phyloP scores from a whole-genome alignment of 2,888 invertebrate species.

The Conus canariensis region DNA sequence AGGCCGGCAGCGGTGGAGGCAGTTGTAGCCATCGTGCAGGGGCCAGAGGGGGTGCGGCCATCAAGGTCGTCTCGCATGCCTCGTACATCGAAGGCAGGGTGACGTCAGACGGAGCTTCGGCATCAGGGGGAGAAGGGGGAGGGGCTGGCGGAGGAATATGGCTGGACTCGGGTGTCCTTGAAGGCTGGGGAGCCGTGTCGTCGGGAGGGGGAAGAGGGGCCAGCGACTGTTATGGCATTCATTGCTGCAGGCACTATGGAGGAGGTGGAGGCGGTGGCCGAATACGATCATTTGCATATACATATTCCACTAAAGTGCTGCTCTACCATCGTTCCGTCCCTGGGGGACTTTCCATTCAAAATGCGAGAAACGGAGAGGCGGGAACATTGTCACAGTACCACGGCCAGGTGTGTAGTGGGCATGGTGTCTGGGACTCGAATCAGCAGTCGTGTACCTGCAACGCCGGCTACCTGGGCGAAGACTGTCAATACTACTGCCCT shows the following conservation, averaged over 20 bases:
- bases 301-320: conserved; percentile 58
- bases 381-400: conserved; percentile 52
- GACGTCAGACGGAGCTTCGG: conserved; percentile 52
- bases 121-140: conserved; percentile 62
- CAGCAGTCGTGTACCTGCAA: conserved; percentile 55
- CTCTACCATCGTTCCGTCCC: conserved; percentile 49
- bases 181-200: conserved; percentile 62
- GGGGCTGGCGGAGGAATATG: conserved; percentile 68
- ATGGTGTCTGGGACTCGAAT: conserved; percentile 52
- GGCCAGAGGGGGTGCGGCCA: conserved; percentile 57
- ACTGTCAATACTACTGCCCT: conserved; percentile 64
- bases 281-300: conserved; percentile 56
- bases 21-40: conserved; percentile 53
- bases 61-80: conserved; percentile 45
- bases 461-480: conserved; percentile 57
- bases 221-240: conserved; percentile 23
- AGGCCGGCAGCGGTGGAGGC: conserved; percentile 66
- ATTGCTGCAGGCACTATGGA: conserved; percentile 53
- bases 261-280: conserved; percentile 68
- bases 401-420: conserved; percentile 58
- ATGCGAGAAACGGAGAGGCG: conserved; percentile 41
- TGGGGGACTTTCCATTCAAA: conserved; percentile 49
- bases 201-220: conserved; percentile 57
- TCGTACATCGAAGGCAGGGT: conserved; percentile 60
- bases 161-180: conserved; percentile 62